These are phyloP conservation scores for Agapornis canus DNA, from an alignment of 2,797 vertebrate genomes.

Conservation along the genomic window DNA sequence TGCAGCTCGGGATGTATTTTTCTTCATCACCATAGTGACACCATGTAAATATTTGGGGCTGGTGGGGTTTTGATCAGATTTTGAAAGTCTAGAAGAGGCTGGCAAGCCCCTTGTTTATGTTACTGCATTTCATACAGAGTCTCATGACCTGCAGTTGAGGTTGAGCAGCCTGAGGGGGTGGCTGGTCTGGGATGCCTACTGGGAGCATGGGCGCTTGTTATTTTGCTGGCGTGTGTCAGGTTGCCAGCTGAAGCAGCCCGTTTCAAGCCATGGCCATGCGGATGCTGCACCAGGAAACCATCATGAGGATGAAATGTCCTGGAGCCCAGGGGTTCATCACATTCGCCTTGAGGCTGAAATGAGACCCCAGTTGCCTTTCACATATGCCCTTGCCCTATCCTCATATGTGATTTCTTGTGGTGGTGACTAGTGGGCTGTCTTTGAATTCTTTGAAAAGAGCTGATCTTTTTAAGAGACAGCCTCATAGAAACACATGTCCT, in stretches of 20 bases:
- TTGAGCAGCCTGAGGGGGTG: not conserved
- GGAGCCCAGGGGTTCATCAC: not conserved
- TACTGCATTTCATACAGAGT: not conserved
- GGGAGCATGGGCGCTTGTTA: rapidly evolving
- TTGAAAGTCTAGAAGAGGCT: not conserved
- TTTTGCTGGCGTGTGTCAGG: not conserved
- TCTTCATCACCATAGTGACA: constrained; percentile 44
- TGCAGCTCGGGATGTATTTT: constrained; percentile 26
- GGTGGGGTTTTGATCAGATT: not conserved
- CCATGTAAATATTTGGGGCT: constrained; percentile 8
- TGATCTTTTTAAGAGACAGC: not conserved
- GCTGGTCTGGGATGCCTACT: not conserved
- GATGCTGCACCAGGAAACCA: not conserved
- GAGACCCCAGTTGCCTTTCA: not conserved
- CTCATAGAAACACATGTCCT: not conserved
- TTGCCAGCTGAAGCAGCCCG: not conserved
- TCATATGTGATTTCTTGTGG: not conserved
- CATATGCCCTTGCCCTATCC: not conserved
- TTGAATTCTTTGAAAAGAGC: not conserved
- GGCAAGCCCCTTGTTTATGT: not conserved
- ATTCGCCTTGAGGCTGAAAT: not conserved
- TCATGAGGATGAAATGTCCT: not conserved
- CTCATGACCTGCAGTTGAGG: not conserved
- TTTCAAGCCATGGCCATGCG: not conserved
- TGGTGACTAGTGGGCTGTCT: not conserved